phyloP scores from a whole-genome alignment of 2,113 vertebrate genomes.

The Osmerus eperlanus region DNA sequence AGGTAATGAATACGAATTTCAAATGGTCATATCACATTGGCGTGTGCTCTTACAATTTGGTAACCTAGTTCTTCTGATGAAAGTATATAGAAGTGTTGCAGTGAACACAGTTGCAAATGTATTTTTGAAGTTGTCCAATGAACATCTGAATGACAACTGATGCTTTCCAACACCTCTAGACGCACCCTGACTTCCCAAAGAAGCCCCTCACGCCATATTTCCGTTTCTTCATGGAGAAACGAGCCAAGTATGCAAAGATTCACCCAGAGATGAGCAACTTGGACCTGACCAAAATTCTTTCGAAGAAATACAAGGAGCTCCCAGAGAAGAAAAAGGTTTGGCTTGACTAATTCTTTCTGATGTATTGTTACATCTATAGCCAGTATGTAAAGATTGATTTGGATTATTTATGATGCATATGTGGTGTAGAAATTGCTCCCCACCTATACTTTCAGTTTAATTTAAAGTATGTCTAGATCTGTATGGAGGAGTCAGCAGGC shows the following conservation, averaged over 20 bases:
- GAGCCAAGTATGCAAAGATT: slow-evolving; percentile 80
- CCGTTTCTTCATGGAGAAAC: slow-evolving; percentile 80
- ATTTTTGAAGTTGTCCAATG: not conserved
- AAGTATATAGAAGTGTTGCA: too few species aligned
- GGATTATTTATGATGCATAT: too few species aligned
- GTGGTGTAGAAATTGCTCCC: too few species aligned
- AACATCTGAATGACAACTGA: not conserved
- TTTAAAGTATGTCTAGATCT: too few species aligned
- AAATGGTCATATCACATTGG: too few species aligned
- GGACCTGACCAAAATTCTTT: slow-evolving; percentile 79
- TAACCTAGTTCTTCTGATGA: too few species aligned
- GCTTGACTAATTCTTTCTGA: not conserved
- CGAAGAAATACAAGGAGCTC: slow-evolving; percentile 80
- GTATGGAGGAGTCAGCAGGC: too few species aligned
- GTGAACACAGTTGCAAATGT: not conserved
- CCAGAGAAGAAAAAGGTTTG: slow-evolving; percentile 76
- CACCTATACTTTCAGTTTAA: too few species aligned
- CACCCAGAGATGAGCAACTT: slow-evolving; percentile 81
- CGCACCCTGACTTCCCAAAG: slow-evolving; percentile 79
- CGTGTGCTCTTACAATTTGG: too few species aligned
- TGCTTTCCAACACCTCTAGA: slow-evolving; percentile 48
- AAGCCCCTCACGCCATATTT: slow-evolving; percentile 78
- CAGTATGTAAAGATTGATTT: too few species aligned
- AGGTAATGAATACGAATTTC: slow-evolving; percentile 53
- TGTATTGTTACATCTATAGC: too few species aligned